A percentile compares a stretch with the other conserved stretches of the same genome.
Evolutionary conservation across 2,113 vertebrate genomes (phyloP).

Genomic region (Phyllopteryx taeniolatus): DNA sequence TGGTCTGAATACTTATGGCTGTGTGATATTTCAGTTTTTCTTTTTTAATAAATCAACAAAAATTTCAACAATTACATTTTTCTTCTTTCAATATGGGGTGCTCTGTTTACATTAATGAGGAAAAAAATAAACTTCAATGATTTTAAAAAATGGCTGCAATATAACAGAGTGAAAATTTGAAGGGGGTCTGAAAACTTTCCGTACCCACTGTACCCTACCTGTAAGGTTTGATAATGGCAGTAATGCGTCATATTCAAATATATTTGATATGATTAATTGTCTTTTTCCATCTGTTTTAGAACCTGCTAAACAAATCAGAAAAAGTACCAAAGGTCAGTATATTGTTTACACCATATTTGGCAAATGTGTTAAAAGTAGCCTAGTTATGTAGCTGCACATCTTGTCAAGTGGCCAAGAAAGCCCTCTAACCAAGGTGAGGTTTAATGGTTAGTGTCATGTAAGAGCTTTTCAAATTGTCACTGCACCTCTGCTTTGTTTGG

Average conservation of each 20-base stretch:
- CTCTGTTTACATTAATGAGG: too few relatives aligned
- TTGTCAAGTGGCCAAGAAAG: background rate
- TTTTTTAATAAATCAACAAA: too few relatives aligned
- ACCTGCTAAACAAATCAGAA: conserved; percentile 77
- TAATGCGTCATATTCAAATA: background rate
- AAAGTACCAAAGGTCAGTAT: conserved; percentile 66
- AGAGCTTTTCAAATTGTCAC: conserved; percentile 16
- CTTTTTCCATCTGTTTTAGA: conserved; percentile 68
- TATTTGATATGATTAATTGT: background rate
- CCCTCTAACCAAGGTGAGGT: conserved; percentile 9
- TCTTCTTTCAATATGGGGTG: too few relatives aligned
- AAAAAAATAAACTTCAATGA: too few relatives aligned
- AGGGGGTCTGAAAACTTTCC: too few relatives aligned
- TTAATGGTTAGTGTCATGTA: conserved; percentile 11
- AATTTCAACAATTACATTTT: too few relatives aligned
- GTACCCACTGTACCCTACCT: too few relatives aligned
- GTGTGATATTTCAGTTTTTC: too few relatives aligned
- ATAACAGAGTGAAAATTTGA: too few relatives aligned
- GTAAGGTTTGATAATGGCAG: background rate
- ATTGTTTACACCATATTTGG: background rate
- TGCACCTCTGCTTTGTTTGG: conserved; percentile 44
- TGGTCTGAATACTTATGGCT: too few relatives aligned
- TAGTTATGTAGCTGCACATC: conserved; percentile 1
- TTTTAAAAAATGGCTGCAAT: too few relatives aligned
- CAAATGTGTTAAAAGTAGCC: conserved; percentile 4